Evolutionary conservation across 1,140 invertebrate genomes (phyloP).

Genomic region (Saccostrea echinata): DNA sequence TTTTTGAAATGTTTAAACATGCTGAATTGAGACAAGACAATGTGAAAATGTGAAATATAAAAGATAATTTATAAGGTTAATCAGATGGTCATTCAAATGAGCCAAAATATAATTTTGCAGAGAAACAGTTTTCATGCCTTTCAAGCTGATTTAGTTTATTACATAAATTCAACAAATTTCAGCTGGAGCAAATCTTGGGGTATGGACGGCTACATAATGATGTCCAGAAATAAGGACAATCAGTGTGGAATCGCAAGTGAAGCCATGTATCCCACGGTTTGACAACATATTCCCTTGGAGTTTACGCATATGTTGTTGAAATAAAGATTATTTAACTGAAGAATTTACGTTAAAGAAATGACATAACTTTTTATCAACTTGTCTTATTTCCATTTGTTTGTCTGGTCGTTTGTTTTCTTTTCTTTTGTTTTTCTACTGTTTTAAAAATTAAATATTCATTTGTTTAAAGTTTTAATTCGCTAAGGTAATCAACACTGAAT

Average conservation of each 20-base stretch:
- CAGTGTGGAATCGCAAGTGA: slow-evolving; percentile 93
- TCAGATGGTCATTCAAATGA: neutral
- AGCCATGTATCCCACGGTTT: slow-evolving; percentile 82
- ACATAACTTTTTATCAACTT: no score
- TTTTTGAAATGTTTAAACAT: no score
- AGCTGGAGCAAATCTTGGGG: slow-evolving; percentile 92
- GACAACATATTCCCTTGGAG: neutral
- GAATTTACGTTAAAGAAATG: no score
- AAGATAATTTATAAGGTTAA: neutral
- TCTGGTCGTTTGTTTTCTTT: no score
- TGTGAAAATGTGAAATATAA: neutral
- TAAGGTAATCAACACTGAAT: no score
- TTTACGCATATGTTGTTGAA: no score
- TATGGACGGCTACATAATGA: slow-evolving; percentile 92
- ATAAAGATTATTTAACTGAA: no score
- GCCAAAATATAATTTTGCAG: neutral
- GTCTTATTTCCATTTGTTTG: no score
- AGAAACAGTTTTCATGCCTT: neutral
- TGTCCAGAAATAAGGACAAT: slow-evolving; percentile 92
- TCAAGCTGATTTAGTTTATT: neutral
- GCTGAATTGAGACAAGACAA: neutral
- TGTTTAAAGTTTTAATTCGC: no score
- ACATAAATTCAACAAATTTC: slow-evolving; percentile 44
- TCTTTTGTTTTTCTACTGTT: no score
- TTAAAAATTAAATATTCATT: no score